Percentiles rank a stretch among this genome's conserved stretches.
Evolutionary conservation across 2,888 invertebrate genomes (phyloP).

Genomic region (Limnephilus auricula): DNA sequence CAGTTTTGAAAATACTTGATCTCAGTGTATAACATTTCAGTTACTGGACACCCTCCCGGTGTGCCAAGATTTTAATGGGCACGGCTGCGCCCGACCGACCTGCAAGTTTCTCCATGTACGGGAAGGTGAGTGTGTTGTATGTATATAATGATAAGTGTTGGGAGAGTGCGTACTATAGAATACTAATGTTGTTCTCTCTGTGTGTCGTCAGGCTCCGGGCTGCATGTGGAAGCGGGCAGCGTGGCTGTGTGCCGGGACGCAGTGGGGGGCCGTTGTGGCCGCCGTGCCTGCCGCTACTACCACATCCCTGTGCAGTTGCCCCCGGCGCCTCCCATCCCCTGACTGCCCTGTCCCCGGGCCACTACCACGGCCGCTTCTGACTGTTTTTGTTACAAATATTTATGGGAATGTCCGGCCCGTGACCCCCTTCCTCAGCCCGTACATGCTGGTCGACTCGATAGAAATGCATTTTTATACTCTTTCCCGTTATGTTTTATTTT

Average conservation of each 20-base stretch:
- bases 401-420: slow-evolving; percentile 31
- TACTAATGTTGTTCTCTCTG: slow-evolving; percentile 68
- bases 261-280: slow-evolving; percentile 94
- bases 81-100: slow-evolving; percentile 96
- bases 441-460: slow-evolving; percentile 41
- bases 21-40: slow-evolving; percentile 81
- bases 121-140: slow-evolving; percentile 82
- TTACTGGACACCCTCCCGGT: slow-evolving; percentile 99
- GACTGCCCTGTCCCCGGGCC: slow-evolving; percentile 34
- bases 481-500: slow-evolving; percentile 64
- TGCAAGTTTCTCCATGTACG: slow-evolving; percentile 99
- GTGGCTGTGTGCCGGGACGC: slow-evolving; percentile 98
- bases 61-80: slow-evolving; percentile 99
- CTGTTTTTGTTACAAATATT: slow-evolving; percentile 61
- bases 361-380: slow-evolving; percentile 44
- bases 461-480: slow-evolving; percentile 63
- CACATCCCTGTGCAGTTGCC: slow-evolving; percentile 95
- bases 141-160: no score
- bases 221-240: slow-evolving; percentile 96
- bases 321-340: slow-evolving; percentile 79
- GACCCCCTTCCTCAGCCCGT: slow-evolving; percentile 31
- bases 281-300: slow-evolving; percentile 97
- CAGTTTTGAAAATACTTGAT: slow-evolving; percentile 63
- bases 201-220: slow-evolving; percentile 94
- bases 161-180: no score